Evolutionary conservation across 1,140 invertebrate genomes (phyloP).

Genomic region (Drosophila suzukii): DNA sequence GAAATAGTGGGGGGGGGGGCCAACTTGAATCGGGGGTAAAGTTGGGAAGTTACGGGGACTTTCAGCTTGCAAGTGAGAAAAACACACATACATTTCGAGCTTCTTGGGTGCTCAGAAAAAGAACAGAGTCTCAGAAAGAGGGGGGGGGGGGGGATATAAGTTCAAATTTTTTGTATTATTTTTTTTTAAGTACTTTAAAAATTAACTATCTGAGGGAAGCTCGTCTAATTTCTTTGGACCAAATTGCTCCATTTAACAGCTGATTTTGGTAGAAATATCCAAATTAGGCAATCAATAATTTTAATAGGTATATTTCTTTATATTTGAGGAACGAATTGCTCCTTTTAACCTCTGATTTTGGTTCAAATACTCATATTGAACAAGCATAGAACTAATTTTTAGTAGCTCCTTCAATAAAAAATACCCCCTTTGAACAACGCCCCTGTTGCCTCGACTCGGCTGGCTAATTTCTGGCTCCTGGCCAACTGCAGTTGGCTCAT

Average conservation of each 20-base stretch:
- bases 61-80: constrained; percentile 2
- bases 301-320: too few species aligned
- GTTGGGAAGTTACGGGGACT: background rate
- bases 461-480: constrained; percentile 63
- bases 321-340: too few species aligned
- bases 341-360: too few species aligned
- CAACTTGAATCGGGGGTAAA: background rate
- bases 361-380: background rate
- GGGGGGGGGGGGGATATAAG: too few species aligned
- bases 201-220: too few species aligned
- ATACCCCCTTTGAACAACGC: background rate
- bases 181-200: background rate
- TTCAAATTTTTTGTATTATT: too few species aligned
- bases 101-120: background rate
- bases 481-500: constrained; percentile 43
- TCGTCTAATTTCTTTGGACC: too few species aligned
- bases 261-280: too few species aligned
- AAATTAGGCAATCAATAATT: too few species aligned
- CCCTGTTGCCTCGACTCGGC: background rate
- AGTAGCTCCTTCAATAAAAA: too few species aligned
- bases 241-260: too few species aligned
- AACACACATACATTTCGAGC: constrained; percentile 1
- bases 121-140: background rate
- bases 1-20: background rate
- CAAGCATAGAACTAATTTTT: too few species aligned